Evolutionary conservation across 2,797 vertebrate species (phyloP).

Genomic region (Onychomys torridus): DNA sequence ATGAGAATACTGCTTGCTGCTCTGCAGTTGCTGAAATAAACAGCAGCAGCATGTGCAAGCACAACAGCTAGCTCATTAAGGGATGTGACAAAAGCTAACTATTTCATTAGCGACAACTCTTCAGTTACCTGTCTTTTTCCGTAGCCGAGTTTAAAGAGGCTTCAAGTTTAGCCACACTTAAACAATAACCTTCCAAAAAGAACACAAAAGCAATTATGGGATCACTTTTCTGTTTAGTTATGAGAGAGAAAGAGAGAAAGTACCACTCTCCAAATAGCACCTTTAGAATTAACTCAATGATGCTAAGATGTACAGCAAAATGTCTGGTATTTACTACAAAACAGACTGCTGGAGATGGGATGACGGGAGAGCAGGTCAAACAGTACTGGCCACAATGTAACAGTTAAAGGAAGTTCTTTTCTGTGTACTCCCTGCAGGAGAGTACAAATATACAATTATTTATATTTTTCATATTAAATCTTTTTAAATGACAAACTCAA

Average conservation of each 20-base stretch:
- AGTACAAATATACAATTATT: background rate
- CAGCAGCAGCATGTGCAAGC: background rate
- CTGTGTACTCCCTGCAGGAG: background rate
- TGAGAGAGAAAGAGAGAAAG: background rate
- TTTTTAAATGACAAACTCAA: constrained; percentile 20
- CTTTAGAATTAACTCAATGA: constrained; percentile 49
- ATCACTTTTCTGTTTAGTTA: background rate
- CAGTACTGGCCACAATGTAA: background rate
- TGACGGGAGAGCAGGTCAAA: background rate
- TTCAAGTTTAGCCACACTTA: background rate
- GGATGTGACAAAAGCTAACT: background rate
- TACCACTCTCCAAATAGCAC: background rate
- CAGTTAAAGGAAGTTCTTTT: background rate
- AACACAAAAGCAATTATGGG: background rate
- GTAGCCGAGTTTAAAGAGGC: background rate
- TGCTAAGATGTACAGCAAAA: background rate
- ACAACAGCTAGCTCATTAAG: background rate
- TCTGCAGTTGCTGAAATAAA: background rate
- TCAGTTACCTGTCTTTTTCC: background rate
- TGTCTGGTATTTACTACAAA: constrained; percentile 22
- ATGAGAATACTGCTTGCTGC: background rate
- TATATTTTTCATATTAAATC: background rate
- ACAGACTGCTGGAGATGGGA: background rate
- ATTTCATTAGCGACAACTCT: background rate
- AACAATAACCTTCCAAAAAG: background rate